These are phyloP conservation scores for Bovichtus diacanthus DNA, from an alignment of 2,797 vertebrate species.

Conservation along the genomic window DNA sequence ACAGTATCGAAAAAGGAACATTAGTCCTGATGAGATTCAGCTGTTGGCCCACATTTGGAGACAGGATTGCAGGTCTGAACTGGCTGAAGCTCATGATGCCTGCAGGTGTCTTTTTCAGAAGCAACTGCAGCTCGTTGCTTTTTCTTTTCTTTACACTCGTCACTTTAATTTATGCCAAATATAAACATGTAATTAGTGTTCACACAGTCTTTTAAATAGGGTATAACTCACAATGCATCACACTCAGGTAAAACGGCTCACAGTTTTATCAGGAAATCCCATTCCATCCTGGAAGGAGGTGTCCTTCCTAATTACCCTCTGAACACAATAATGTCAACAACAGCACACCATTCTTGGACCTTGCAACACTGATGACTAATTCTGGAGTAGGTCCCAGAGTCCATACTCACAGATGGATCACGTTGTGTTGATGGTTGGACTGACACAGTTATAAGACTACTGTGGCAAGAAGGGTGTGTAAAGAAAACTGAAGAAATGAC, in stretches of 20 bases:
- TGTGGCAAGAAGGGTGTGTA: slow-evolving; percentile 70
- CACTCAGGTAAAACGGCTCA: slow-evolving; percentile 17
- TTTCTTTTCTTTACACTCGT: not conserved
- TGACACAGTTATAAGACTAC: slow-evolving; percentile 44
- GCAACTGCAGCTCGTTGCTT: not conserved
- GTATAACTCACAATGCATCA: slow-evolving; percentile 28
- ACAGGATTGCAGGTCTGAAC: slow-evolving; percentile 12
- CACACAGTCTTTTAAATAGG: not conserved
- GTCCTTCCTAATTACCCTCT: slow-evolving; percentile 52
- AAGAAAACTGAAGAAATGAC: slow-evolving; percentile 58
- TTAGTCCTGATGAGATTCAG: too few relatives aligned
- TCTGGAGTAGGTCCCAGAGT: slow-evolving; percentile 51
- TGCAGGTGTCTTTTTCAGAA: slow-evolving; percentile 2
- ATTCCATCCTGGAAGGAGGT: slow-evolving; percentile 50
- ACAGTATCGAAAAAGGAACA: not conserved
- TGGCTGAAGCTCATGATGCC: not conserved
- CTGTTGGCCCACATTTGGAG: too few relatives aligned
- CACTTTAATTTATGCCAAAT: not conserved
- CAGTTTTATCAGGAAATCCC: slow-evolving; percentile 47
- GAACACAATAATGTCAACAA: slow-evolving; percentile 61
- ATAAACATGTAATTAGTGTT: not conserved
- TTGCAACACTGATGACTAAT: slow-evolving; percentile 76
- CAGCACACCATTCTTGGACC: slow-evolving; percentile 45
- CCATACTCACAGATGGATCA: slow-evolving; percentile 43
- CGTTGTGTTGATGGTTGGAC: slow-evolving; percentile 30